A percentile compares a stretch with the other conserved stretches of the same genome.
Conservation (phyloP, 2,113 vertebrate genomes). For the Peromyscus maniculatus region DNA sequence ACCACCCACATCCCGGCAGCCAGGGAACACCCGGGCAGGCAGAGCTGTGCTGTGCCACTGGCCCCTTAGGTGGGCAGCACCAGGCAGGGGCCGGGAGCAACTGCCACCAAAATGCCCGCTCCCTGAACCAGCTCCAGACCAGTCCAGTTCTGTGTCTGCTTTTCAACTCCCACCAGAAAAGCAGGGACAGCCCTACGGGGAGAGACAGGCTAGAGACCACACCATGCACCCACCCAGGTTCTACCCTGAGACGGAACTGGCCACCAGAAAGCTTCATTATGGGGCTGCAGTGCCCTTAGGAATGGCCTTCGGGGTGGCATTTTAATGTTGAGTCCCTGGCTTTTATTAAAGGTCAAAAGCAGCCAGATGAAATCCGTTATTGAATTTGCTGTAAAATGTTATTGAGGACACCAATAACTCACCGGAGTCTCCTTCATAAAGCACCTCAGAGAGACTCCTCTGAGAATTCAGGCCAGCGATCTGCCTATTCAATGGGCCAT, state of each 20-base stretch:
- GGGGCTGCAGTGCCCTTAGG: neutral
- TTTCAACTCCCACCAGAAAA: neutral
- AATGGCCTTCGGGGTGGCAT: constrained; percentile 60
- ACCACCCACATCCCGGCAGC: too few species aligned
- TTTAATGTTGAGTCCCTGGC: constrained; percentile 60
- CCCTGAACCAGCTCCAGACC: neutral
- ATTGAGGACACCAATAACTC: constrained; percentile 52
- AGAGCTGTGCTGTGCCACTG: rapidly evolving
- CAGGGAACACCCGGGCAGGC: neutral
- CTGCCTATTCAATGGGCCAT: neutral
- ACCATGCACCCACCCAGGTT: neutral
- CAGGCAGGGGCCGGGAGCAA: too few species aligned
- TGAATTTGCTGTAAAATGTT: constrained; percentile 76
- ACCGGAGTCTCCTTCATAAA: neutral
- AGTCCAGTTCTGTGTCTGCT: neutral
- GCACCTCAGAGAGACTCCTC: neutral
- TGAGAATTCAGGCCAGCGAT: neutral
- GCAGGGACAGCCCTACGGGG: neutral
- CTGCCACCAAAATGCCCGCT: neutral
- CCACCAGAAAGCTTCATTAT: constrained; percentile 1
- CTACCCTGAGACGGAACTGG: neutral
- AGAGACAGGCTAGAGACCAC: neutral
- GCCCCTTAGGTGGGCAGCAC: neutral
- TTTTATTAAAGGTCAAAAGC: constrained; percentile 79
- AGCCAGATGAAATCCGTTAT: constrained; percentile 72